Percentiles rank a stretch among this genome's conserved stretches.
These are phyloP conservation scores for Agrotis exclamationis DNA, from an alignment of 2,888 invertebrate species.

Conservation along the genomic window DNA sequence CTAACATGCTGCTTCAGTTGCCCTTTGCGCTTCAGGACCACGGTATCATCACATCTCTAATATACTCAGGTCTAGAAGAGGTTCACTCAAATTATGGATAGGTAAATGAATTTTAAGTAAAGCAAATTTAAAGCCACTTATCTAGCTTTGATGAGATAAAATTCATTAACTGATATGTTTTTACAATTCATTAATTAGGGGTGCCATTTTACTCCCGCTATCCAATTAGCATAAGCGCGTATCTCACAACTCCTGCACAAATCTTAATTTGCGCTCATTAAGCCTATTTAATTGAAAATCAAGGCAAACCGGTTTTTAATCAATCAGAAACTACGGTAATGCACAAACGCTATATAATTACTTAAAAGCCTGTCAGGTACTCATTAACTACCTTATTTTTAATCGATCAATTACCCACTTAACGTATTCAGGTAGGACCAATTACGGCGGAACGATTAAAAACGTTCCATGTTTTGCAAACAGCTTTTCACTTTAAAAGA, in stretches of 20 bases:
- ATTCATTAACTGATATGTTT: neutral
- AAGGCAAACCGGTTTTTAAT: slow-evolving; percentile 17
- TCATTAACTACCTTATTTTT: slow-evolving; percentile 35
- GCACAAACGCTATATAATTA: slow-evolving; percentile 34
- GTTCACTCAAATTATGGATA: too few relatives aligned
- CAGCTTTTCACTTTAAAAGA: slow-evolving; percentile 62
- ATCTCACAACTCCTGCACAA: slow-evolving; percentile 1
- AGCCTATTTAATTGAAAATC: slow-evolving; percentile 24
- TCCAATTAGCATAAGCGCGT: slow-evolving; percentile 16
- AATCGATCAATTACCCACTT: slow-evolving; percentile 43
- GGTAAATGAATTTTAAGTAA: neutral
- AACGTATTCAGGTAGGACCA: slow-evolving; percentile 41
- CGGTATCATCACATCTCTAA: too few relatives aligned
- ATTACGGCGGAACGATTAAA: slow-evolving; percentile 50
- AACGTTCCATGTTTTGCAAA: slow-evolving; percentile 53
- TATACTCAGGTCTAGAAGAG: too few relatives aligned
- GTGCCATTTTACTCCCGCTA: neutral
- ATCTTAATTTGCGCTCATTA: slow-evolving; percentile 11
- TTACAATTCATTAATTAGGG: neutral
- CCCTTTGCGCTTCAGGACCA: too few relatives aligned
- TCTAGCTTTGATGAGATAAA: neutral
- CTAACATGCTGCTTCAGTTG: too few relatives aligned
- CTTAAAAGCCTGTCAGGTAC: slow-evolving; percentile 23
- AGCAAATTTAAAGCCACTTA: neutral
- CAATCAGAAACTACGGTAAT: slow-evolving; percentile 33